A percentile compares a stretch with the other conserved stretches of the same genome.
phyloP scores from a whole-genome alignment of 2,113 vertebrate species.

The Barnardius zonarius region DNA sequence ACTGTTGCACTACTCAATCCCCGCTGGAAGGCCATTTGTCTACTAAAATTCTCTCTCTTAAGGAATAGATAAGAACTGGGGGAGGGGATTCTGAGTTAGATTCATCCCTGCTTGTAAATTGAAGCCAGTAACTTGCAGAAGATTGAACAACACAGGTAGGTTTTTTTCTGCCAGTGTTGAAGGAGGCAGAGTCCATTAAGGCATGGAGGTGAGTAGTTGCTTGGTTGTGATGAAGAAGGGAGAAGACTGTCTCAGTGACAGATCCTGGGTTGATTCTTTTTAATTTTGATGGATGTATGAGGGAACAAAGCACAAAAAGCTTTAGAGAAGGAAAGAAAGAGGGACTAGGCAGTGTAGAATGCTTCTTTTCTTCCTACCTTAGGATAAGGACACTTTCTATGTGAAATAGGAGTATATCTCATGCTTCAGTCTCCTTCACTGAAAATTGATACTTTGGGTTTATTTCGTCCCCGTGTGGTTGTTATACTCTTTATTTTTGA shows the following conservation, averaged over 20 bases:
- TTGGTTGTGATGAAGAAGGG: background rate
- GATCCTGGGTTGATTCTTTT: background rate
- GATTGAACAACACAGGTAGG: constrained; percentile 6
- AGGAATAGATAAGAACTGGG: constrained; percentile 16
- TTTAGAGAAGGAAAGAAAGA: background rate
- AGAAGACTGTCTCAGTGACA: background rate
- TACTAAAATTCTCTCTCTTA: background rate
- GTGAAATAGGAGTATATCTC: background rate
- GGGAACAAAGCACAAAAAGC: background rate
- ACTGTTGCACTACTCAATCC: constrained; percentile 70
- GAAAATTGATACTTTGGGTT: background rate
- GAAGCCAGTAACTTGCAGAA: background rate
- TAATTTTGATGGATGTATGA: background rate
- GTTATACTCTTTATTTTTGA: background rate
- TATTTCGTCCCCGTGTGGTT: background rate
- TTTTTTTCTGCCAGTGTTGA: background rate
- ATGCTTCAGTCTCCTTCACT: background rate
- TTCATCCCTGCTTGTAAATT: constrained; percentile 2
- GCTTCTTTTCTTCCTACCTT: background rate
- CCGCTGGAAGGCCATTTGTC: background rate
- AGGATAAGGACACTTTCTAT: background rate
- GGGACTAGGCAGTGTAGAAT: background rate
- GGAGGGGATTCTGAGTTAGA: background rate
- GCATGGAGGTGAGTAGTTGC: background rate
- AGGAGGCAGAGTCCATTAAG: background rate